Base-by-base conservation (phyloP, 2,113 vertebrate genomes). In the Xyliphius kryptos region DNA sequence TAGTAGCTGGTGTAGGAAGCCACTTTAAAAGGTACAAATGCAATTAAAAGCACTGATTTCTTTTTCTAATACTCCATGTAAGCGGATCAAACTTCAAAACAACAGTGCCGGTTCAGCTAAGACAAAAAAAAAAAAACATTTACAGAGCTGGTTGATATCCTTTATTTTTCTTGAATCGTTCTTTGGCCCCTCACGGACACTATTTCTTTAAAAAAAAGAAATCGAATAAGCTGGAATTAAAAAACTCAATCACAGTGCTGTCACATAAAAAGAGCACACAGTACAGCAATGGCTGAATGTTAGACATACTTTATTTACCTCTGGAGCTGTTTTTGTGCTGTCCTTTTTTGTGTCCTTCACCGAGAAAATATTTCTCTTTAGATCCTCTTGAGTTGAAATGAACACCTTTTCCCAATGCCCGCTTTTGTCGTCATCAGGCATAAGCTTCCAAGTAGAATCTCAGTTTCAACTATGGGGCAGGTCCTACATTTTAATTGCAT, bases 251-350 rank as follows among this genome's bases (percentile, higher is more conserved):
- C n/a, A n/a, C n/a, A n/a, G n/a, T n/a, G n/a, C 61, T 65, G 70
- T 55, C 61, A 65, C 66, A 46, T 14, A 52, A 62, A 15, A 16
- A 58, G 32, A 63, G 38, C 55, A 64, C 21, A 63, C 55, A 44
- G 22, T 36, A 57, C 67, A 63, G 52, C 21, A 43, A 61, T 13
- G 44, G 43, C 57, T 21, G n/a, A 48, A 4, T 14, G 48, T 68
- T 61, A 61, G 19, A 50, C 19, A 20, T 17, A 61, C 57, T 46
- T 46, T 55, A 60, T 66, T 66, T 73, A 66, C 62, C 61, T 65
- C 17, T 20, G 54, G 17, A 51, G 65, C 6, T 55, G 54, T 62
- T 46, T 67, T 43, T 41, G 50, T 4, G 40, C 19, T 32, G 44
- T 36, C 49, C 65, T 56, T 40, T 58, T 55, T 52, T 44, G 46